These are phyloP conservation scores for Buceros bicornis DNA, from an alignment of 2,797 vertebrate genomes.

Conservation along the genomic window DNA sequence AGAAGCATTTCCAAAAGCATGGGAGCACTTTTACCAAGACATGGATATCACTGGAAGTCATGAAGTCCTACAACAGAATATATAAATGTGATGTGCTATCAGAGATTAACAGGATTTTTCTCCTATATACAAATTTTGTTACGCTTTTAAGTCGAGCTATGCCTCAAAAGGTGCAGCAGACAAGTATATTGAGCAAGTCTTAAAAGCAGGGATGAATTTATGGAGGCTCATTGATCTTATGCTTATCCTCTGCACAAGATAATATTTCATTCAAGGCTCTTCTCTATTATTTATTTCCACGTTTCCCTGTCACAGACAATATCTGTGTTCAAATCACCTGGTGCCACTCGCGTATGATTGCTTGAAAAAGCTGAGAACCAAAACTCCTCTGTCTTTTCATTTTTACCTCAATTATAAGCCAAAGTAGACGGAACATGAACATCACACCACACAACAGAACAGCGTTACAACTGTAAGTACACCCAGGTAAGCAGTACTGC, in stretches of 20 bases:
- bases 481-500: fast-evolving
- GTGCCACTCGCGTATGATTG: not conserved
- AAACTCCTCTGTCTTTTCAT: not conserved
- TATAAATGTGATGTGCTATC: not conserved
- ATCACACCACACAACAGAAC: not conserved
- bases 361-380: not conserved
- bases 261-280: not conserved
- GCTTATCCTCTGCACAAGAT: not conserved
- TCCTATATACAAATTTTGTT: not conserved
- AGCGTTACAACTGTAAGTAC: not conserved
- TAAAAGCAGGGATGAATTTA: conserved; percentile 14
- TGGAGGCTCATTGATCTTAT: not conserved
- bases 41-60: not conserved
- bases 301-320: not conserved
- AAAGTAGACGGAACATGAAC: not conserved
- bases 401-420: not conserved
- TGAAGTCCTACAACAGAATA: not conserved
- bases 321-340: not conserved
- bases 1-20: not conserved
- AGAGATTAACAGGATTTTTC: not conserved
- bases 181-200: not conserved
- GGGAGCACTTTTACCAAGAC: not conserved
- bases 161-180: not conserved
- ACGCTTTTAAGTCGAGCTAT: not conserved
- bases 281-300: conserved; percentile 11